Conservation (phyloP, 2,888 invertebrate genomes). For the Noctua comes region DNA sequence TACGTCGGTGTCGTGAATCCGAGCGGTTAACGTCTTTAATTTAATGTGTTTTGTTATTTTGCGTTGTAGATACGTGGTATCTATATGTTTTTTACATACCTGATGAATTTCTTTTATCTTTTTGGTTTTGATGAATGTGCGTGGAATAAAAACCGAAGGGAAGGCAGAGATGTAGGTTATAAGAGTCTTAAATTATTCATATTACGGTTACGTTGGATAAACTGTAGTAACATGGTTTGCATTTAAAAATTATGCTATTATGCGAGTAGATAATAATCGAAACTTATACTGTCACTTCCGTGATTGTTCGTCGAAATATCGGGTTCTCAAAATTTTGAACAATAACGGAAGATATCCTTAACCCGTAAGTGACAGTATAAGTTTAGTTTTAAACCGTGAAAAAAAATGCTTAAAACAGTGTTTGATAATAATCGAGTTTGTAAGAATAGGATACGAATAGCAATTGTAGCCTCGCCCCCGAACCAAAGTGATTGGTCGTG, state of each 20-base stretch:
- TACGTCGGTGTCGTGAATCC: neutral
- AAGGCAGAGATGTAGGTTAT: neutral
- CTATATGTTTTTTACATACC: neutral
- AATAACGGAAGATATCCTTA: too few species aligned
- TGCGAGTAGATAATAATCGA: too few species aligned
- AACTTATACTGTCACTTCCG: too few species aligned
- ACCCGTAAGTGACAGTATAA: too few species aligned
- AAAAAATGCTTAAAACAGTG: too few species aligned
- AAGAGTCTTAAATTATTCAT: neutral
- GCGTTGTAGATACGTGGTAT: neutral
- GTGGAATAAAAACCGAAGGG: neutral
- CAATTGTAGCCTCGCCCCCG: neutral
- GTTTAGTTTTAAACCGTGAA: too few species aligned
- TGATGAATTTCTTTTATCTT: neutral
- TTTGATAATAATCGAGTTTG: neutral
- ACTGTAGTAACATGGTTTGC: neutral
- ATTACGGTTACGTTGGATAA: neutral
- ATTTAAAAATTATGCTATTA: neutral
- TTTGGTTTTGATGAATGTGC: neutral
- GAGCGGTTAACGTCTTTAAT: conserved; percentile 15
- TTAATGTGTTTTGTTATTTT: conserved; percentile 22
- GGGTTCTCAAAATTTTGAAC: too few species aligned
- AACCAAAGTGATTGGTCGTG: neutral
- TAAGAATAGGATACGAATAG: neutral
- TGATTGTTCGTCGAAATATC: too few species aligned